Conservation (phyloP, 2,113 vertebrate species). For the Zapornia atra region DNA sequence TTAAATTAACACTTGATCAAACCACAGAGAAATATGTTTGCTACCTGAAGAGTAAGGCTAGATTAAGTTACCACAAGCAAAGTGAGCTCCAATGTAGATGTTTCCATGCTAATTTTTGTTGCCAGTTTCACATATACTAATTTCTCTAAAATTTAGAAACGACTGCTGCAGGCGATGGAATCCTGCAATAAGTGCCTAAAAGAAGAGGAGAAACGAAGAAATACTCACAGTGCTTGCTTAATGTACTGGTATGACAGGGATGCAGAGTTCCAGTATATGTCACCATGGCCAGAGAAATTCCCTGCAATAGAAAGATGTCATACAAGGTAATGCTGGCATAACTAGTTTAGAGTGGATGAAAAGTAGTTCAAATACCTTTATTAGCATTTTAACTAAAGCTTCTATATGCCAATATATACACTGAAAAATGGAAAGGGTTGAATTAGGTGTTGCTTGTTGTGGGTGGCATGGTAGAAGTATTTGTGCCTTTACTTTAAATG, state of each 20-base stretch:
- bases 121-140: background rate
- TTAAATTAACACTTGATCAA: background rate
- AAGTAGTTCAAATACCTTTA: background rate
- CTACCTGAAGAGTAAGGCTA: background rate
- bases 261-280: constrained; percentile 79
- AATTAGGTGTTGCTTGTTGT: background rate
- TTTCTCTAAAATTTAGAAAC: constrained; percentile 77
- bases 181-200: constrained; percentile 81
- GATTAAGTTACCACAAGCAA: background rate
- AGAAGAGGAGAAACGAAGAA: constrained; percentile 86
- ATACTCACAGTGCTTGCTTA: constrained; percentile 89
- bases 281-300: constrained; percentile 87
- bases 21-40: background rate
- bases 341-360: background rate
- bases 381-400: background rate
- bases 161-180: constrained; percentile 92
- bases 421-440: background rate
- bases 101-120: background rate
- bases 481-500: background rate
- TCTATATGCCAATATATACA: background rate
- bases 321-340: constrained; percentile 75
- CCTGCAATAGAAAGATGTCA: constrained; percentile 83
- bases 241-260: constrained; percentile 84
- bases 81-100: background rate
- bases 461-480: background rate